Percentiles rank a stretch among this genome's conserved stretches.
Conservation (phyloP, 2,113 vertebrate species). For the Bos taurus region ARS-UCD2.0 NC_037332.1:79987001-79987500, state of each 20-base stretch:
- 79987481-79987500: neutral
- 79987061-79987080: neutral
- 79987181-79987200: neutral
- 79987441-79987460: neutral
- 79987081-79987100: neutral
- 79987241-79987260: neutral
- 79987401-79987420: neutral
- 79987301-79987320: neutral
- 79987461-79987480: neutral
- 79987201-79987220: neutral
- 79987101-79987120: neutral
- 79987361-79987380: neutral
- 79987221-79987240: neutral
- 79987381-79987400: neutral
- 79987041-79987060: neutral
- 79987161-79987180: neutral
- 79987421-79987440: neutral
- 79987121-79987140: neutral
- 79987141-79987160: neutral
- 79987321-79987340: neutral
- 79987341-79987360: neutral
- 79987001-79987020: fast-evolving
- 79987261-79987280: neutral
- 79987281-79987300: neutral
- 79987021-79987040: neutral